Base-by-base conservation (phyloP, 2,113 vertebrate genomes). In the human (Homo sapiens) region DNA sequence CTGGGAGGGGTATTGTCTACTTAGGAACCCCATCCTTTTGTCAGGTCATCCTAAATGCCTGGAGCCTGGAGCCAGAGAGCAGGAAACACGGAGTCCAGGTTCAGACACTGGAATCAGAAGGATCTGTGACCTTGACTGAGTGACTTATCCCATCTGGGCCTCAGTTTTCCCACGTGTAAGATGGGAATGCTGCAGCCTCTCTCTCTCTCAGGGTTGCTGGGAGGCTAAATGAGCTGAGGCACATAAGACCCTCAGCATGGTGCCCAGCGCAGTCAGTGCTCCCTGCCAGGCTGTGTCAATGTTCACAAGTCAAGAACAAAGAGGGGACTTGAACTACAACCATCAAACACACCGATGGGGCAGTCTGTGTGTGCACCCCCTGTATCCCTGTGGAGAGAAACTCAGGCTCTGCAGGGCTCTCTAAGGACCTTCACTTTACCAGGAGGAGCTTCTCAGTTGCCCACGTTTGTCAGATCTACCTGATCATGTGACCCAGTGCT, bases 201-300 rank as follows among this genome's bases (percentile, higher is more conserved):
- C 48, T n/a, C 79, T 38, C n/a, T 52, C 4, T 55, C 8, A 0
- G 73, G 3, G 93, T 25, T 59, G 75, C 40, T 20, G 45, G 43
- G 81, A 95, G 76, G 20, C n/a, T 52, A 25, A 27, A 8, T 32
- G 35, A 12, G 11, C 38, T 4, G 0, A 45, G 90, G 20, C 6
- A 4, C 2, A 4, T 2, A 5, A 14, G 38, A 61, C 48, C 16
- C 73, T n/a, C 50, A 27, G 73, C 10, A 6, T 0, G 5, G 72
- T 20, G 2, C 20, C 40, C 5, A 20, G 73, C 27, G 16, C n/a
- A 90, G 27, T 14, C 6, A 38, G 61, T 1, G 3, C 12, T 45
- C 52, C 20, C 3, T 22, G 10, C 16, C 9, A 6, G 32, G 43
- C 75, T 23, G 64, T 1, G 32, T 4, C 43, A 12, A 35, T 3